Evolutionary conservation across 1,140 invertebrate species (phyloP).

Genomic region (Oppia nitens): DNA sequence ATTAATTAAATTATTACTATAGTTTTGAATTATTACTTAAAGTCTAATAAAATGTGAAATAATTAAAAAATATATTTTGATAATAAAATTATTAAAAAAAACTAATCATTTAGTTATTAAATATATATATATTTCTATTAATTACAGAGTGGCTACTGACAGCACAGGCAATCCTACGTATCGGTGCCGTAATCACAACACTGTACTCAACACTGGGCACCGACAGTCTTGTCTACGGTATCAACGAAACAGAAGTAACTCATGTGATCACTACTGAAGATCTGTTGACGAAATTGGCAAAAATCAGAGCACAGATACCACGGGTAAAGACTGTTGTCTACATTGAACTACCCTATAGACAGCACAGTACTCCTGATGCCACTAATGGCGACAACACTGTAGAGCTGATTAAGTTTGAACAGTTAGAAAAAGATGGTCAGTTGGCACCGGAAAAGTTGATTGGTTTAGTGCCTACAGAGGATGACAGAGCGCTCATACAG

Average conservation of each 20-base stretch:
- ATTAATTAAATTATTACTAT: too few species aligned
- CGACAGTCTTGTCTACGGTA: slow-evolving; percentile 81
- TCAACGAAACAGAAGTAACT: slow-evolving; percentile 85
- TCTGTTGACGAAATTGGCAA: slow-evolving; percentile 50
- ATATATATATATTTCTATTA: too few species aligned
- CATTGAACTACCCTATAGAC: slow-evolving; percentile 8
- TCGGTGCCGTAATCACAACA: slow-evolving; percentile 52
- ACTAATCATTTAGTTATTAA: too few species aligned
- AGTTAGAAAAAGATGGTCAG: neutral
- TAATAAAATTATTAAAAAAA: too few species aligned
- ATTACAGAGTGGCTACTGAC: slow-evolving; percentile 91
- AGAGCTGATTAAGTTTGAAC: neutral
- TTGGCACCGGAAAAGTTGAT: neutral
- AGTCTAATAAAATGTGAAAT: too few species aligned
- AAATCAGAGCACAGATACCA: neutral
- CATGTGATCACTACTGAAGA: slow-evolving; percentile 45
- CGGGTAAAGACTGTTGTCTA: neutral
- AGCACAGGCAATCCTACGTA: slow-evolving; percentile 30
- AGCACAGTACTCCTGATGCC: neutral
- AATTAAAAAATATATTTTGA: too few species aligned
- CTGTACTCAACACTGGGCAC: slow-evolving; percentile 91
- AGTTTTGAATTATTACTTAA: too few species aligned
- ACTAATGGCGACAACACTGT: neutral
- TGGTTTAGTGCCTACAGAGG: slow-evolving; percentile 24
- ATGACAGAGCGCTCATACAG: slow-evolving; percentile 81